Evolutionary conservation across 2,113 vertebrate species (phyloP), one percentile per base, ranked within the genome.

Genomic region (Scortum barcoo): DNA sequence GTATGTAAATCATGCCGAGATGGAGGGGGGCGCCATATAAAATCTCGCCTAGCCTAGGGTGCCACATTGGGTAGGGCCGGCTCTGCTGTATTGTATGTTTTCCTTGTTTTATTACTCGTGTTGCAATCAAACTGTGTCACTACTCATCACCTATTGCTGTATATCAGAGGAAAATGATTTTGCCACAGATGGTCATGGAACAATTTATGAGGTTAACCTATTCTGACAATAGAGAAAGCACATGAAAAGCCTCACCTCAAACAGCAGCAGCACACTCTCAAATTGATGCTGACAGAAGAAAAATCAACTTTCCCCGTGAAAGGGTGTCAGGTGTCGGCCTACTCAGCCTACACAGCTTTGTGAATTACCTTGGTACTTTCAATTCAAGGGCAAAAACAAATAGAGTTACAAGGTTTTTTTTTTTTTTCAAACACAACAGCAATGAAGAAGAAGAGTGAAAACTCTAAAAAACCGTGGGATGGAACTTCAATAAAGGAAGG

Each of bases 241-340:
- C 67, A 76, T 78, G 33, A 80, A 81, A 83, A 76, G 0, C 67
- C 26, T 85, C 26, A 53, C 46, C 61, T 62, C 33, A 54, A 75
- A 61, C 46, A 51, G 13, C 20, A 2, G 57, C 65, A 69, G 68
- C 16, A 53, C 20, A 22, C 60, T 68, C 51, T 73, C 54, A 80
- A 86, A 84, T 72, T 80, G 56, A 84, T 70, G 72, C 76, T 86
- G 87, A 86, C 46, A 40, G 77, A 81, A 48, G 51, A 76, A 65
- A 76, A 79, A 86, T 85, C 40, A 16, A 63, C 54, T 76, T 78
- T 87, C 19, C 72, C n/a, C 14, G 67, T 44, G 66, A 80, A 74
- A 78, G 76, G 66, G 83, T 83, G 81, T 83, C 80, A 51, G 48
- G 61, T 82, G 84, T 88, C 86, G 63, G 38, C 53, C 70, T 51